Evolutionary conservation across 2,888 invertebrate genomes (phyloP), one percentile per base, ranked within the genome.

Genomic region (Drosophila planitibia): DNA sequence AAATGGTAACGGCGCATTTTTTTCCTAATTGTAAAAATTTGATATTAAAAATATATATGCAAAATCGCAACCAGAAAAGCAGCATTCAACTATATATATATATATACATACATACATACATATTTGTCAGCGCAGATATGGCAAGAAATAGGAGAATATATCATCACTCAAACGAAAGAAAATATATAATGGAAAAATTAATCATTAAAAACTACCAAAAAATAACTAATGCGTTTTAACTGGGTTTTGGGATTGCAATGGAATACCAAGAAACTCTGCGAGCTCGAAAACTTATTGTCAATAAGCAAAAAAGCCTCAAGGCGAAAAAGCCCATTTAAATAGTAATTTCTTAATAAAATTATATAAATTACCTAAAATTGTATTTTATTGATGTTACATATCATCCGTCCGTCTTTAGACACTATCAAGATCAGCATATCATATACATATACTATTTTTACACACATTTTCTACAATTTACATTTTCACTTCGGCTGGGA

Each of bases 31-130:
- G 86, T 90, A 85, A 85, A 81, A 76, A 85, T 85, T 85, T 85
- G 89, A 85, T 85, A 85, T 85, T 79, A 85, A 89, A 86, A 85
- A 82, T 85, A 85, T 85, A 85, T 89, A 85, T 75, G 88, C 82
- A 74, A 78, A 44, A 74, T 70, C 62, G 78, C 68, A 63, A 53
- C 22, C 53, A 28, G 4, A 47, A 53, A 63, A 53, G 72, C 62
- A 62, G 52, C 65, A 77, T 77, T 81, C 73, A 73, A 69, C 70
- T 77, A 76, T 25, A 55, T 51, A 72, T 58, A 72, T 58, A 70
- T 25, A 65, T 63, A 54, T n/a, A 69, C 52, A 75, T 25, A 74
- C 57, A 54, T 58, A 22, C 44, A 61, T 44, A 74, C 60, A 83
- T 66, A 82, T 67, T 63, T 85, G 73, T 51, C 63, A 59, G 62